Base-by-base conservation (phyloP, 1,140 invertebrate species). In the Piezodorus guildinii region DNA sequence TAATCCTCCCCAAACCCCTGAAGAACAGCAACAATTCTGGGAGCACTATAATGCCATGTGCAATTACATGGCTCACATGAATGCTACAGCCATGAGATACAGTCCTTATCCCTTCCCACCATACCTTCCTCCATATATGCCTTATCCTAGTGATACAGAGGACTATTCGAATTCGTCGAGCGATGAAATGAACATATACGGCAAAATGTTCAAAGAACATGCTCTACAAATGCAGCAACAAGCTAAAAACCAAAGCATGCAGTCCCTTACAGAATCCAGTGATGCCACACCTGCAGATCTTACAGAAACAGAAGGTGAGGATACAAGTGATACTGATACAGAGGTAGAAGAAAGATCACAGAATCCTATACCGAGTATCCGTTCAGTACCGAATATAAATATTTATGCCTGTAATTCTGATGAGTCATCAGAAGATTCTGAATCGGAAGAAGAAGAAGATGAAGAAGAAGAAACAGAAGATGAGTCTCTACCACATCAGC, bases 381-480 rank as follows among this genome's bases (percentile, higher is more conserved):
- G 72, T 64, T 80, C 78, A 2, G 78, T 80, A 1, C 72, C 75
- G 44, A 76, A 80, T 69, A 74, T 80, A 6, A 75, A 76, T 58
- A 65, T 77, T 8, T 78, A 77, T 63, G 68, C 73, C 30, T 39
- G 34, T 10, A 70, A 73, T 21, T 66, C 69, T 5, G 73, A 71
- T 67, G 72, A 72, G 19, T 63, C 66, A 56, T 66, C 69, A 30
- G 34, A 39, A 39, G 34, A 39, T 39, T 67, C 60, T 65, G 70
- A 65, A 45, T 67, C 62, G 34, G 62, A 65, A 12, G 62, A 66
- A 16, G 66, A 62, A 46, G 23, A 56, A 1, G 52, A 56, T 15
- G 67, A 70, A 52, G 64, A 72, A 60, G 67, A 71, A 30, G 73
- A 75, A 25, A 61, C 68, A 15, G 72, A 77, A 1, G 69, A 74